phyloP scores from a whole-genome alignment of 2,113 vertebrate species.

The Otis tarda region DNA sequence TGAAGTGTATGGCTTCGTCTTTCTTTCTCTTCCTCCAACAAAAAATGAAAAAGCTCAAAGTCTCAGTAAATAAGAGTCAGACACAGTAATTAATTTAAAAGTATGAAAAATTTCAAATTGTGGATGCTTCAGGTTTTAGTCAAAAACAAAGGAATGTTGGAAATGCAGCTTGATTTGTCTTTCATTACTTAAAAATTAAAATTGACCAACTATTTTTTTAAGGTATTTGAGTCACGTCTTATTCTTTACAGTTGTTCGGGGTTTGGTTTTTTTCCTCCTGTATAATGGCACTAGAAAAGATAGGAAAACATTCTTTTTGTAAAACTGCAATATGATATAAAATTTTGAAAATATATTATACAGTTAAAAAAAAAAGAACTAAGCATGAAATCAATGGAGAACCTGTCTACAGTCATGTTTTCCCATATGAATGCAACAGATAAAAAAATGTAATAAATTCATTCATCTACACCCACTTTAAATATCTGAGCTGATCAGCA shows the following conservation, averaged over 20 bases:
- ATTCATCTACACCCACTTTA: constrained; percentile 83
- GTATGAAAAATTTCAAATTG: background rate
- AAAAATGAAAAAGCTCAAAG: background rate
- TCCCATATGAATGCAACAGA: constrained; percentile 73
- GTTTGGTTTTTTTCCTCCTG: background rate
- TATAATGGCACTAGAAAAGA: background rate
- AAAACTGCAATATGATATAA: background rate
- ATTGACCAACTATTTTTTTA: background rate
- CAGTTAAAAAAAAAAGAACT: constrained; percentile 39
- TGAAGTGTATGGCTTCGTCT: background rate
- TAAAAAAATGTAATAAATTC: constrained; percentile 86
- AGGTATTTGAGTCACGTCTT: background rate
- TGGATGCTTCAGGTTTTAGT: background rate
- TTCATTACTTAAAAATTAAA: background rate
- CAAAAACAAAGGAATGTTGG: background rate
- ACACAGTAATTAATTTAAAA: background rate
- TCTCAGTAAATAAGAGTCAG: background rate
- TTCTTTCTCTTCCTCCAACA: background rate
- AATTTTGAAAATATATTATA: constrained; percentile 24
- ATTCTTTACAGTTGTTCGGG: background rate
- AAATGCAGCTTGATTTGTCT: background rate
- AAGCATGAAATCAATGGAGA: constrained; percentile 70
- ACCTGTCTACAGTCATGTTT: constrained; percentile 68
- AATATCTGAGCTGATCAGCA: constrained; percentile 78
- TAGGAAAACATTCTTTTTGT: background rate